Conservation (phyloP, 53 echinoderm and acorn worm genomes). For the Arbacia lixula region DNA sequence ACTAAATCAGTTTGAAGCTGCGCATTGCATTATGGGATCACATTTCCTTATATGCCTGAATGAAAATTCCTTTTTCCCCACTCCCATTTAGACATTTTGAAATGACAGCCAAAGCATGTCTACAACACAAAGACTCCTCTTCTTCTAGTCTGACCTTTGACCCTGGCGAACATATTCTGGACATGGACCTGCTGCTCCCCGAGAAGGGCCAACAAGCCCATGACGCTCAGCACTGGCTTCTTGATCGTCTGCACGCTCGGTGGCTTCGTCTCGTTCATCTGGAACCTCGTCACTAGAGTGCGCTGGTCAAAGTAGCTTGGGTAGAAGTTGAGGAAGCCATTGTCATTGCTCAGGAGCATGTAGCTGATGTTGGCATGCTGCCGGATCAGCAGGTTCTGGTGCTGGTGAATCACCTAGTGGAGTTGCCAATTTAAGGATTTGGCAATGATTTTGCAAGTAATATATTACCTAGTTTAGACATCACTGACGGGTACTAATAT, state of each 20-base stretch:
- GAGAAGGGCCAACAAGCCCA: constrained; percentile 87
- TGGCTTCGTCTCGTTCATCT: constrained; percentile 93
- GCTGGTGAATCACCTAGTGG: constrained; percentile 89
- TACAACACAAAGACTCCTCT: neutral
- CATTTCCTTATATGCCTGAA: too few relatives aligned
- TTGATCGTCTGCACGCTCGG: constrained; percentile 85
- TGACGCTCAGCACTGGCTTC: constrained; percentile 92
- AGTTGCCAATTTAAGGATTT: too few relatives aligned
- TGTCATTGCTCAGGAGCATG: constrained; percentile 94
- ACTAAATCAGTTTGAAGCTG: too few relatives aligned
- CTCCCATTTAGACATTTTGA: too few relatives aligned
- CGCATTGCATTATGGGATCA: too few relatives aligned
- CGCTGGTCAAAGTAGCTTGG: constrained; percentile 90
- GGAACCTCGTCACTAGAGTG: constrained; percentile 88
- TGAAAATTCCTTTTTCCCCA: too few relatives aligned
- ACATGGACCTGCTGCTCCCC: constrained; percentile 75
- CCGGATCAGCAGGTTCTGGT: constrained; percentile 81
- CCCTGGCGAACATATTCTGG: neutral
- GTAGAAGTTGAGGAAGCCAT: constrained; percentile 94
- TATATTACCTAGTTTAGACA: too few relatives aligned
- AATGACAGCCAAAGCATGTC: too few relatives aligned
- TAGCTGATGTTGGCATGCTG: constrained; percentile 69
- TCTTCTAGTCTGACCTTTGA: constrained; percentile 45
- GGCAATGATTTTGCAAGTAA: too few relatives aligned
- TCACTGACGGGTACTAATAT: too few relatives aligned